phyloP scores from a whole-genome alignment of 2,113 vertebrate species.

The Camelus dromedarius region DNA sequence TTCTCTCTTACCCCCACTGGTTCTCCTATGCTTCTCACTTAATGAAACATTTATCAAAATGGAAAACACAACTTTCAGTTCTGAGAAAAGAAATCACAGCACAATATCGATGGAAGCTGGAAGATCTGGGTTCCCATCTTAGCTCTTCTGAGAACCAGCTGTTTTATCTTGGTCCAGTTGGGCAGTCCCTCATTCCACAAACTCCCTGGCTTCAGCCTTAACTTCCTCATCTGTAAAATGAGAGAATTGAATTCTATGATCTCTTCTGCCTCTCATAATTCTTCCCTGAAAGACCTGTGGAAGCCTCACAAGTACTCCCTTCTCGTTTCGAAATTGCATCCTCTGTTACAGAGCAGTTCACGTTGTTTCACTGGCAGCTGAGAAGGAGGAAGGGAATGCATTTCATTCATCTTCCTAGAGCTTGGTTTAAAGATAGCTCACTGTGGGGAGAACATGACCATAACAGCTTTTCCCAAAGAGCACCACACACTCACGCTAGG shows the following conservation, averaged over 20 bases:
- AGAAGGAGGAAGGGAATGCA: neutral
- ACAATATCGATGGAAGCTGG: neutral
- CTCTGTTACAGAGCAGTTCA: neutral
- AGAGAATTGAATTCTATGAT: neutral
- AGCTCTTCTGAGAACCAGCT: neutral
- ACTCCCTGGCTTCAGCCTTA: neutral
- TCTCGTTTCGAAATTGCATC: neutral
- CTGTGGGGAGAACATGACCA: accelerated
- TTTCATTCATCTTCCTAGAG: neutral
- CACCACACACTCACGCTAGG: too few species aligned
- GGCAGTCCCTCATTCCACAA: neutral
- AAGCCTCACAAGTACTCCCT: neutral
- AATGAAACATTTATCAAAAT: neutral
- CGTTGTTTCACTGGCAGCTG: neutral
- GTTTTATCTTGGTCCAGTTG: neutral
- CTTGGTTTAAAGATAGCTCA: neutral
- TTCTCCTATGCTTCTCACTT: neutral
- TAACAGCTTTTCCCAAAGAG: neutral
- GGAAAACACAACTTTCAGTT: neutral
- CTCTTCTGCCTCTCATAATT: neutral
- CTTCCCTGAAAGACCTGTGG: neutral
- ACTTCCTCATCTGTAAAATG: neutral
- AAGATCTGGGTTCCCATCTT: neutral
- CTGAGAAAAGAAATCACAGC: neutral
- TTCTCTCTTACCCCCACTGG: neutral